Conservation (phyloP, 2,113 vertebrate species). For the Nothocercus nigrocapillus region DNA sequence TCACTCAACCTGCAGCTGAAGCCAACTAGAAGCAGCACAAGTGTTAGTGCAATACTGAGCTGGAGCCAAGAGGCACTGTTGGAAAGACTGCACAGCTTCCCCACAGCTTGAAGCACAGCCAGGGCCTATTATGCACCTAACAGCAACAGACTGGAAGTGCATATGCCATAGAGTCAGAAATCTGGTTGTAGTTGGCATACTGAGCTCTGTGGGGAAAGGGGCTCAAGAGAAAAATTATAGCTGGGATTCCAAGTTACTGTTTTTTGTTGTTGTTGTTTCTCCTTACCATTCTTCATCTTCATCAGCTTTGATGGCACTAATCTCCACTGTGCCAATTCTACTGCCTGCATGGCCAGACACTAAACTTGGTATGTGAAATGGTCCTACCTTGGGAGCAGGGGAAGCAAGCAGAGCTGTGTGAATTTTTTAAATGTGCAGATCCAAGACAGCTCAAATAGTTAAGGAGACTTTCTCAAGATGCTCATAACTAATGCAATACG, state of each 20-base stretch:
- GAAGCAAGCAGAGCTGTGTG: not conserved
- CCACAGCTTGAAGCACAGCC: conserved; percentile 16
- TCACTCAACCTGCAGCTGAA: not conserved
- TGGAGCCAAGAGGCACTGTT: not conserved
- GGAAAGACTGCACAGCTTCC: not conserved
- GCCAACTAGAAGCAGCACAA: not conserved
- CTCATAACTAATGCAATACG: not conserved
- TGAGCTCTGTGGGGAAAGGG: not conserved
- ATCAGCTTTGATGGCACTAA: not conserved
- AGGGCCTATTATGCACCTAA: not conserved
- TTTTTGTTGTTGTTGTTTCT: not conserved
- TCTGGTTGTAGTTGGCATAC: not conserved
- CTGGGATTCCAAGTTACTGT: not conserved
- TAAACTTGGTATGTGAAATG: not conserved
- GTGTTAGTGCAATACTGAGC: not conserved
- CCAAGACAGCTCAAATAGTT: not conserved
- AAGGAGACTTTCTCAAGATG: not conserved
- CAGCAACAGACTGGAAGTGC: not conserved
- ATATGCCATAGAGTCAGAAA: not conserved
- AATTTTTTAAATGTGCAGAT: not conserved
- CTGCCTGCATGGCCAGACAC: not conserved
- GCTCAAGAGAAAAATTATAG: not conserved
- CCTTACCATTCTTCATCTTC: not conserved
- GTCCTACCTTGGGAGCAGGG: not conserved
- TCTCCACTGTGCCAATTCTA: not conserved